A percentile compares a stretch with the other conserved stretches of the same genome.
These are phyloP conservation scores for Tetramorium alpestre DNA, from an alignment of 1,140 invertebrate species.

Conservation along the genomic window DNA sequence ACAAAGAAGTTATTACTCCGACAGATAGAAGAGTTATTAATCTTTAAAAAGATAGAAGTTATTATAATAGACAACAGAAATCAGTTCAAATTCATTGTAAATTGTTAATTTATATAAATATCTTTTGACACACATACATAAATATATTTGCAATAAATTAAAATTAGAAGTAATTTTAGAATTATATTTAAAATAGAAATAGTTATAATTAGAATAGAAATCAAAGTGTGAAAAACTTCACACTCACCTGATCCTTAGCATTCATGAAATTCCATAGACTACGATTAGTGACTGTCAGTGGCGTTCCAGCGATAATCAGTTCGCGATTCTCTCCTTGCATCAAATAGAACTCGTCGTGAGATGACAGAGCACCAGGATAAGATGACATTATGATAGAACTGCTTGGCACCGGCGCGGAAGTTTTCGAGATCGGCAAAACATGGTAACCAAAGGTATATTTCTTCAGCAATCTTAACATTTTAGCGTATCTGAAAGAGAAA, in stretches of 20 bases:
- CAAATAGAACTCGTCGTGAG: slow-evolving; percentile 95
- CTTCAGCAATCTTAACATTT: slow-evolving; percentile 96
- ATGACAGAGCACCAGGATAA: slow-evolving; percentile 94
- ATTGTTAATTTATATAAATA: not conserved
- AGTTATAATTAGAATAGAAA: not conserved
- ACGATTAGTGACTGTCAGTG: slow-evolving; percentile 80
- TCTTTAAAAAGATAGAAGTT: too few relatives aligned
- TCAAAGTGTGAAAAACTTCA: not conserved
- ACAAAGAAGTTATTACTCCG: not conserved
- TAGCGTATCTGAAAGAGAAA: slow-evolving; percentile 88
- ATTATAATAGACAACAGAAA: not conserved
- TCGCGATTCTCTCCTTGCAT: slow-evolving; percentile 86
- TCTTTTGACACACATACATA: not conserved
- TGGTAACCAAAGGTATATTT: slow-evolving; percentile 94
- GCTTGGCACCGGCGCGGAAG: slow-evolving; percentile 88
- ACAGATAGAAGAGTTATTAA: too few relatives aligned
- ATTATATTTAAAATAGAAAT: too few relatives aligned
- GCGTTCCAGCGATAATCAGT: slow-evolving; percentile 87
- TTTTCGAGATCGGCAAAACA: slow-evolving; percentile 81
- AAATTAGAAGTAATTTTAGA: not conserved
- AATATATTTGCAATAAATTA: not conserved
- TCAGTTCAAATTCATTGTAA: not conserved
- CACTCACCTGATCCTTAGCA: slow-evolving; percentile 72
- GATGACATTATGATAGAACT: slow-evolving; percentile 89
- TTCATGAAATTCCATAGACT: slow-evolving; percentile 72